Conservation (phyloP, 2,797 vertebrate genomes). For the Anguilla anguilla region DNA sequence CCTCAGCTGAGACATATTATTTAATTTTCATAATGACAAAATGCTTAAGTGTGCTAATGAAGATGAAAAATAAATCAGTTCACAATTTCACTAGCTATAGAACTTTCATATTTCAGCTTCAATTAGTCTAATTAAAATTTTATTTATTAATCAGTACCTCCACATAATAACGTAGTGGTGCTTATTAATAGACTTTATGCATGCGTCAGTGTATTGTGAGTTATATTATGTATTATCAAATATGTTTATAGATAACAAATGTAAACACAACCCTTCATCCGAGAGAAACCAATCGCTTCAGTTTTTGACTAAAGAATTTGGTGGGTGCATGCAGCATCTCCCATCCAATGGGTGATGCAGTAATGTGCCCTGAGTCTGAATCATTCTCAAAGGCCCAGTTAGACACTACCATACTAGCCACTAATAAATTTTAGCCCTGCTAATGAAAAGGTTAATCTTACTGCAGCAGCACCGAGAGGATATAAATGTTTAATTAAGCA, state of each 20-base stretch:
- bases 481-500: slow-evolving; percentile 16
- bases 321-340: neutral
- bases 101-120: neutral
- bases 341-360: neutral
- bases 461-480: neutral
- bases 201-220: neutral
- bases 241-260: neutral
- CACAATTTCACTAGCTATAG: neutral
- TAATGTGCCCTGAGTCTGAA: neutral
- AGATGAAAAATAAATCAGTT: slow-evolving; percentile 15
- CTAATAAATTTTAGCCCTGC: neutral
- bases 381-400: neutral
- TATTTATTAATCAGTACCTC: slow-evolving; percentile 5
- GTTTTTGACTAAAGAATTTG: neutral
- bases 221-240: neutral
- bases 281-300: neutral
- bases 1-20: slow-evolving; percentile 14
- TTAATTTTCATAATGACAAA: slow-evolving; percentile 8
- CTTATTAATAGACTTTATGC: neutral
- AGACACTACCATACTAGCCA: neutral
- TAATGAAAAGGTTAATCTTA: neutral
- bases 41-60: slow-evolving; percentile 28
- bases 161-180: neutral
- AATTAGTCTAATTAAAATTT: slow-evolving; percentile 6
- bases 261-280: neutral